These are phyloP conservation scores for Molossus molossus DNA, from an alignment of 2,797 vertebrate species.

Conservation along the genomic window DNA sequence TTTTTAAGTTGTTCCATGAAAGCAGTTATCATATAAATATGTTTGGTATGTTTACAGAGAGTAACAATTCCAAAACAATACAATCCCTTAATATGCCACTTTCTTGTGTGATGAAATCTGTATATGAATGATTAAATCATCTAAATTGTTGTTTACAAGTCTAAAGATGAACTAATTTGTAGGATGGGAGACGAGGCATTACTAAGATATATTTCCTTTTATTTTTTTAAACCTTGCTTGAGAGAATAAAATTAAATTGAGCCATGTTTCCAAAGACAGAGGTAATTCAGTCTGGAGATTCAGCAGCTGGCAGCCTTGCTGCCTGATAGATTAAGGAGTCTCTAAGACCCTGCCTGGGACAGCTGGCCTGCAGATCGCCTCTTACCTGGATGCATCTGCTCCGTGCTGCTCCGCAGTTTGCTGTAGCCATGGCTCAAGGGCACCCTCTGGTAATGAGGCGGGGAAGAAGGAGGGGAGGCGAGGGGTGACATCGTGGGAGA, in stretches of 20 bases:
- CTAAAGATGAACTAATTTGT: conserved; percentile 76
- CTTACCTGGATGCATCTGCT: conserved; percentile 92
- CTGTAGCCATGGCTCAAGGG: conserved; percentile 90
- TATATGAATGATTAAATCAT: conserved; percentile 74
- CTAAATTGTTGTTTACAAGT: conserved; percentile 75
- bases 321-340: conserved; percentile 72
- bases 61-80: conserved; percentile 66
- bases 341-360: conserved; percentile 14
- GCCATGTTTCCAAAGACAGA: conserved; percentile 72
- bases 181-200: conserved; percentile 71
- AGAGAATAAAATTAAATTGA: conserved; percentile 81
- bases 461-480: conserved; percentile 93
- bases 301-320: conserved; percentile 66
- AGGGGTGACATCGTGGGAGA: conserved; percentile 92
- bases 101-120: conserved; percentile 46
- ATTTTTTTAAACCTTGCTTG: conserved; percentile 54
- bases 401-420: conserved; percentile 92
- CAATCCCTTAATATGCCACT: conserved; percentile 15
- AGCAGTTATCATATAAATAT: conserved; percentile 53
- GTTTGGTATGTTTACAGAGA: conserved; percentile 37
- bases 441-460: conserved; percentile 90
- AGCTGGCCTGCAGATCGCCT: conserved; percentile 30
- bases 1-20: conserved; percentile 72
- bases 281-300: conserved; percentile 82
- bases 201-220: conserved; percentile 53